Conservation (phyloP, 2,113 vertebrate genomes). For the Tamias sibiricus region DNA sequence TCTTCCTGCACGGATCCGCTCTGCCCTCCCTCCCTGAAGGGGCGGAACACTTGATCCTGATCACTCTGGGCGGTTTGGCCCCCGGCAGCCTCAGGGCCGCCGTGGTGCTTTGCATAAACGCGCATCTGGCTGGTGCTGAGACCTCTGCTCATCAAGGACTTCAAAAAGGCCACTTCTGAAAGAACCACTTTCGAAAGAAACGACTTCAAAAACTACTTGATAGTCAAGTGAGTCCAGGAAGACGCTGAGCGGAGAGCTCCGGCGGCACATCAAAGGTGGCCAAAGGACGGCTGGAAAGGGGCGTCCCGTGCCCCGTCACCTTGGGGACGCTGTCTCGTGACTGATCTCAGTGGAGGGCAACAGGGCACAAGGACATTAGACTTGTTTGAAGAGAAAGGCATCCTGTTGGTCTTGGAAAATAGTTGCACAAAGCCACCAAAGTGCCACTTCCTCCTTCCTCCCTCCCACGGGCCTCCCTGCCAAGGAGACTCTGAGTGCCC, state of each 20-base stretch:
- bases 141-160: background rate
- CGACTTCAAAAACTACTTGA: background rate
- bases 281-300: background rate
- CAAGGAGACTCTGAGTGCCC: background rate
- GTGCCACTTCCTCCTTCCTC: background rate
- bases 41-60: background rate
- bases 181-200: background rate
- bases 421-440: background rate
- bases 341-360: slow-evolving; percentile 6
- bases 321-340: slow-evolving; percentile 37
- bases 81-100: background rate
- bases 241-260: background rate
- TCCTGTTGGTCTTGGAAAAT: slow-evolving; percentile 61
- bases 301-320: background rate
- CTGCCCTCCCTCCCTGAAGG: fast-evolving
- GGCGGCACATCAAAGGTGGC: slow-evolving; percentile 2
- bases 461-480: background rate
- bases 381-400: slow-evolving; percentile 61
- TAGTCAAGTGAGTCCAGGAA: background rate
- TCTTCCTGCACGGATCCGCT: background rate
- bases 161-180: background rate
- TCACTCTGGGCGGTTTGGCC: no score
- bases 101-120: background rate
- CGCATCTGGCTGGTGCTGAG: no score
- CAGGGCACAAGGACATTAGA: slow-evolving; percentile 60